Conservation (phyloP, 1,140 invertebrate genomes). For the Cepaea nemoralis region DNA sequence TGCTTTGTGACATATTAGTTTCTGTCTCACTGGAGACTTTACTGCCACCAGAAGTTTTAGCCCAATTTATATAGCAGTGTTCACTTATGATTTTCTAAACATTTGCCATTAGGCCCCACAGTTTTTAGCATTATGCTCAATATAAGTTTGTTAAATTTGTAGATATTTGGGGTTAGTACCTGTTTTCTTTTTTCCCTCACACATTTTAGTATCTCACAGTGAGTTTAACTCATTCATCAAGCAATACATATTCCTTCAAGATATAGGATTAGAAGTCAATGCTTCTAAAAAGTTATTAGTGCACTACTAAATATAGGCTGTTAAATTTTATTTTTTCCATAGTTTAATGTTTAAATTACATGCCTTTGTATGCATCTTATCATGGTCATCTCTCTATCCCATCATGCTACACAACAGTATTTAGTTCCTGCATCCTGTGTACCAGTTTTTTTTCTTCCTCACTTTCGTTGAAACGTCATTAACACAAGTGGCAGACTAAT, state of each 20-base stretch:
- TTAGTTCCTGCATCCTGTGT: slow-evolving; percentile 32
- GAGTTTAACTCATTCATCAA: background rate
- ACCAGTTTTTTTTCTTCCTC: slow-evolving; percentile 30
- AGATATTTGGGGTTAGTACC: slow-evolving; percentile 14
- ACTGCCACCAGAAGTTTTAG: background rate
- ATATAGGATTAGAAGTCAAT: background rate
- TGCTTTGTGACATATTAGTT: background rate
- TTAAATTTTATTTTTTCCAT: background rate
- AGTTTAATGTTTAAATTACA: slow-evolving; percentile 13
- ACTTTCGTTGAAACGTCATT: slow-evolving; percentile 13
- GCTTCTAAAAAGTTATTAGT: background rate
- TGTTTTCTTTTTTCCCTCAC: background rate
- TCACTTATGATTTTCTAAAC: too few relatives aligned
- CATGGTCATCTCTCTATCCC: slow-evolving; percentile 21
- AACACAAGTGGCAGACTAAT: slow-evolving; percentile 21
- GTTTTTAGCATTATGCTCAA: too few relatives aligned
- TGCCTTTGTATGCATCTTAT: slow-evolving; percentile 11
- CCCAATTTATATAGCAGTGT: background rate
- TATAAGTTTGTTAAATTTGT: background rate
- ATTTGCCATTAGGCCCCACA: too few relatives aligned
- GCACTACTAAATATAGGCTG: background rate
- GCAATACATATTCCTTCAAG: background rate
- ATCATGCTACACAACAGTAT: slow-evolving; percentile 30
- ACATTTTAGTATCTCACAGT: background rate
- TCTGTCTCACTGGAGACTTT: background rate